Conservation (phyloP, 2,113 vertebrate genomes). For the Nicator chloris region DNA sequence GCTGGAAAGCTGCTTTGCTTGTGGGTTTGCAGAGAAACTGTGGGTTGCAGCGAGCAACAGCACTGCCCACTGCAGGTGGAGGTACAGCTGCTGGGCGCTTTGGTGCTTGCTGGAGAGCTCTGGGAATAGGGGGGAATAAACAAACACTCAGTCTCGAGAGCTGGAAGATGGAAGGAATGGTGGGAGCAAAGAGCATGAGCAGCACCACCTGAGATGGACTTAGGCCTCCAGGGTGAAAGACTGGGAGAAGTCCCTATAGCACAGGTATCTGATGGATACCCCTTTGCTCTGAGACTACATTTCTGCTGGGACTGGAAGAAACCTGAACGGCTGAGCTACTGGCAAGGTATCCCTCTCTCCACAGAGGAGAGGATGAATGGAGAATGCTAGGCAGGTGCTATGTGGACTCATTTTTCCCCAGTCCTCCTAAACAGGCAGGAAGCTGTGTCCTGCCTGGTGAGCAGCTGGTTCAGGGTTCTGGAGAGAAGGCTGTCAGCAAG, state of each 20-base stretch:
- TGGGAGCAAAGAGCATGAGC: neutral
- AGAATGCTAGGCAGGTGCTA: neutral
- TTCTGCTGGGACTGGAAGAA: neutral
- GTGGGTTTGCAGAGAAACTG: neutral
- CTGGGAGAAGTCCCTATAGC: neutral
- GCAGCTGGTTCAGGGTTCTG: neutral
- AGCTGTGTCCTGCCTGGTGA: neutral
- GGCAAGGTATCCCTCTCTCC: neutral
- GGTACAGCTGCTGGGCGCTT: neutral
- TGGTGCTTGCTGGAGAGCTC: neutral
- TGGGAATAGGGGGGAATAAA: neutral
- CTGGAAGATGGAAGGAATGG: neutral
- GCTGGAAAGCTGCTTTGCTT: neutral
- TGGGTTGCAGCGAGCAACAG: neutral
- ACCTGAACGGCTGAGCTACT: neutral
- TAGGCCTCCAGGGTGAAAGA: neutral
- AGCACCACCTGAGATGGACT: neutral
- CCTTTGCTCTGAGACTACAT: neutral
- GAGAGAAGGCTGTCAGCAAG: neutral
- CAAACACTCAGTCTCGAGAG: rapidly evolving
- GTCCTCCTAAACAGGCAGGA: neutral
- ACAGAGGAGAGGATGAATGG: neutral
- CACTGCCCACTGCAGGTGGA: neutral
- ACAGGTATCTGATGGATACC: neutral
- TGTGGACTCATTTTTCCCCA: neutral